A percentile compares a stretch with the other conserved stretches of the same genome.
Conservation (phyloP, 2,113 vertebrate genomes). For the Podocnemis expansa region DNA sequence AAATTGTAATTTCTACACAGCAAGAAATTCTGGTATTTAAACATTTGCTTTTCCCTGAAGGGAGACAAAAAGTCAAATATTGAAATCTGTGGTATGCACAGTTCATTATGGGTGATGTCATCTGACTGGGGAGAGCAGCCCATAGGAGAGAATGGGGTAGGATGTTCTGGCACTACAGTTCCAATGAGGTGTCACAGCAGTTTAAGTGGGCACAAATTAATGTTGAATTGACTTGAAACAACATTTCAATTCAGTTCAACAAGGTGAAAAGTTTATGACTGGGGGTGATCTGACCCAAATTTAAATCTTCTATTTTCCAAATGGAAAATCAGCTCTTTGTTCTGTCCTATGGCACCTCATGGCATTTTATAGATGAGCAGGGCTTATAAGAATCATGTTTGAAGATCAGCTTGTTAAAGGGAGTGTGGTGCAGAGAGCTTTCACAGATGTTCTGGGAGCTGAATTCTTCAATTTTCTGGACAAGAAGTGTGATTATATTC, state of each 20-base stretch:
- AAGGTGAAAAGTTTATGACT: background rate
- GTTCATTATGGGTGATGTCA: background rate
- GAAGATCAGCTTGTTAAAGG: slow-evolving; percentile 57
- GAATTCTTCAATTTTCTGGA: slow-evolving; percentile 17
- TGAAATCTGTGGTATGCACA: background rate
- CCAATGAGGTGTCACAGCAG: background rate
- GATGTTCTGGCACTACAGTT: background rate
- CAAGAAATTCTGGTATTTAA: background rate
- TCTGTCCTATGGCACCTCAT: no score
- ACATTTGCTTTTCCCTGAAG: rapidly evolving
- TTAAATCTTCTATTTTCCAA: background rate
- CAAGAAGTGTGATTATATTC: slow-evolving; percentile 53
- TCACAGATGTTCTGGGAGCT: slow-evolving; percentile 68
- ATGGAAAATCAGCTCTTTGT: no score
- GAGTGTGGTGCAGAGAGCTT: slow-evolving; percentile 33
- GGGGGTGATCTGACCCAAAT: background rate
- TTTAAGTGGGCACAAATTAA: background rate
- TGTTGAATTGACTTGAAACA: background rate
- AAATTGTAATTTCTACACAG: rapidly evolving
- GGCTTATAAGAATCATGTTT: slow-evolving; percentile 29
- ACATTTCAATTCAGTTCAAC: background rate
- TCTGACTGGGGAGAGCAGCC: background rate
- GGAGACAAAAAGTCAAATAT: rapidly evolving
- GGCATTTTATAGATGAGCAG: slow-evolving; percentile 15
- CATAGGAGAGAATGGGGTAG: background rate